These are phyloP conservation scores for Antedon mediterranea DNA, from an alignment of 53 echinoderm and acorn worm genomes.

Conservation along the genomic window DNA sequence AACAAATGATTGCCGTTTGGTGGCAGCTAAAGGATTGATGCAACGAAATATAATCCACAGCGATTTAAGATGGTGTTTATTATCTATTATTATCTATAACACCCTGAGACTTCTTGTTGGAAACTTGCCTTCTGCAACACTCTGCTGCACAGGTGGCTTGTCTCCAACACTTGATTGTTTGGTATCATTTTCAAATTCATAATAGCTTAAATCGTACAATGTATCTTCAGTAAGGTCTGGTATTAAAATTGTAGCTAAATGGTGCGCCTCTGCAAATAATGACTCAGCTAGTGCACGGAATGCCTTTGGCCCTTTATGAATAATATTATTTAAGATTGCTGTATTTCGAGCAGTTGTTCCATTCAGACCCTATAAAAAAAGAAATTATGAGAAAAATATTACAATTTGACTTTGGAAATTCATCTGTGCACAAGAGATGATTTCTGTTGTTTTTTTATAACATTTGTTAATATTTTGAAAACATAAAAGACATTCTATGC, in stretches of 20 bases:
- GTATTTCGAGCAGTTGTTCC: slow-evolving; percentile 22
- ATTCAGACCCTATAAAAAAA: slow-evolving; percentile 17
- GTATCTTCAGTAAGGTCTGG: neutral
- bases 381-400: no score
- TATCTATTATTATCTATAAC: no score
- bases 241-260: slow-evolving; percentile 35
- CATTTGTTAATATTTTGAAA: no score
- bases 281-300: slow-evolving; percentile 38
- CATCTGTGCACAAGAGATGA: no score
- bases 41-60: no score
- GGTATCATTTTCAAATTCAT: neutral
- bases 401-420: neutral
- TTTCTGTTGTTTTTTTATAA: no score
- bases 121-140: no score
- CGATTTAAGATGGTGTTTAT: no score
- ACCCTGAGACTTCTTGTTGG: no score
- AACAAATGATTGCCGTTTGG: no score
- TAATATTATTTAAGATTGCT: slow-evolving; percentile 37
- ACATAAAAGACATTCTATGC: no score
- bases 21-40: no score
- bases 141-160: neutral
- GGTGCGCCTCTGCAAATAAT: slow-evolving; percentile 35
- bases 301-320: slow-evolving; percentile 65
- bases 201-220: neutral
- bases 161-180: neutral